These are phyloP conservation scores for Cotesia chilonis DNA, from an alignment of 1,140 invertebrate genomes.

Conservation along the genomic window DNA sequence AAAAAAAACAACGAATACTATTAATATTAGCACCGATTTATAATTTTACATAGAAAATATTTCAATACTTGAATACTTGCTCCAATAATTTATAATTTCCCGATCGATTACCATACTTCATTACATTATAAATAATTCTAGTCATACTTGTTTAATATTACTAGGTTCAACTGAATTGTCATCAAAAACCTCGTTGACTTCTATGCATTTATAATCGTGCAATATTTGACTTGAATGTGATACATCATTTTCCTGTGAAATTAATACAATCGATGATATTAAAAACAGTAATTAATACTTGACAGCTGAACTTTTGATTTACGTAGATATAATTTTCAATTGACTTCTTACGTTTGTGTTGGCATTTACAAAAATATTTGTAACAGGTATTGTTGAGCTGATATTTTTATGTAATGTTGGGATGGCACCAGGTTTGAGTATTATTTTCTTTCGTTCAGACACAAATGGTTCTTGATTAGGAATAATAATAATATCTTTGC, in stretches of 20 bases:
- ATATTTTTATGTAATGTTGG: conserved; percentile 8
- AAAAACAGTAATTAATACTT: conserved; percentile 3
- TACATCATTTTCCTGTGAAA: not conserved
- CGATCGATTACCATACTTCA: conserved; percentile 9
- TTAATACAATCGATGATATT: not conserved
- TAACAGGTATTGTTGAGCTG: not conserved
- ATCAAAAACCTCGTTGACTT: too few species aligned
- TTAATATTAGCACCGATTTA: not conserved
- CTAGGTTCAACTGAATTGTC: not conserved
- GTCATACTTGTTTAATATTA: not conserved
- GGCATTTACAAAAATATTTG: not conserved
- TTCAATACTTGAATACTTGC: not conserved
- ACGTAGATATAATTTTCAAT: not conserved
- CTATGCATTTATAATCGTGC: too few species aligned
- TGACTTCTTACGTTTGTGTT: not conserved
- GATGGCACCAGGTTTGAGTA: conserved; percentile 1
- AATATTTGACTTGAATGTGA: too few species aligned
- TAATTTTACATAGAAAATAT: too few species aligned
- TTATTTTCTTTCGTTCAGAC: not conserved
- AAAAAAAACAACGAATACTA: not conserved
- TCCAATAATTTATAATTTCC: not conserved
- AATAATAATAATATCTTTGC: not conserved
- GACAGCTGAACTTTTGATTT: not conserved
- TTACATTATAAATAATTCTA: conserved; percentile 1
- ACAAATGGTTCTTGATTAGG: not conserved